Base-by-base conservation (phyloP, 2,797 vertebrate species). In the Parotocinclus haroldoi region DNA sequence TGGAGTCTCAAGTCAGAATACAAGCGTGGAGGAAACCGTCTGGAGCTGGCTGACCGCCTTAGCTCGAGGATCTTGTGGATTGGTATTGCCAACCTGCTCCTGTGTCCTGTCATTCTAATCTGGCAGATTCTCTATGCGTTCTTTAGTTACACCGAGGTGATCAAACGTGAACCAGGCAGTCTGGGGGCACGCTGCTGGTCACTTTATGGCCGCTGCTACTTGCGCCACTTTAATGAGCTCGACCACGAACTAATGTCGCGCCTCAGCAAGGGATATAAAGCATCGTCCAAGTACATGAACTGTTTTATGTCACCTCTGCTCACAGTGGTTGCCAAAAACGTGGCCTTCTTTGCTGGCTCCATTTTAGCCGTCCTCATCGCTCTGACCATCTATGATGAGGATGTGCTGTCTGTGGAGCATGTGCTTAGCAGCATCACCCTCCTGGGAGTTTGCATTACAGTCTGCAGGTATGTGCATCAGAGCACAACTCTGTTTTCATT, bases 51-150 rank as follows among this genome's bases (percentile, higher is more conserved):
- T 1, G 92, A 99, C 72, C 91, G 92, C 59, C 90, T 99, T 53
- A 94, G 95, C 49, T 92, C 93, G 6, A 94, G 96, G 51, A 99
- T 99, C 76, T 84, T 99, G 71, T 98, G 95, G 96, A 98, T 99
- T 6, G 97, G 97, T 71, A 87, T 99, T 0, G 95, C 97, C 69
- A 99, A 99, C 85, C 93, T 99, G 76, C 88, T 98, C 16, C 87
- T 99, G 55, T 99, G 97, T 73, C 97, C 97, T 0, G 93, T 99
- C 63, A 95, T 99, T 78, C 91, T 99, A 64, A 94, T 99, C 79
- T 99, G 96, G 97, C 97, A 99, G 87, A 97, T 99, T 78, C 95
- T 99, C 49, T 96, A 99, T 0, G 96, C 97, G 48, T 99, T 99
- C 87, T 99, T 99, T 82, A 98, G 97, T 86, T 98, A 99, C 39